Evolutionary conservation across 1,140 invertebrate genomes (phyloP).

Genomic region (Lethrus apterus): DNA sequence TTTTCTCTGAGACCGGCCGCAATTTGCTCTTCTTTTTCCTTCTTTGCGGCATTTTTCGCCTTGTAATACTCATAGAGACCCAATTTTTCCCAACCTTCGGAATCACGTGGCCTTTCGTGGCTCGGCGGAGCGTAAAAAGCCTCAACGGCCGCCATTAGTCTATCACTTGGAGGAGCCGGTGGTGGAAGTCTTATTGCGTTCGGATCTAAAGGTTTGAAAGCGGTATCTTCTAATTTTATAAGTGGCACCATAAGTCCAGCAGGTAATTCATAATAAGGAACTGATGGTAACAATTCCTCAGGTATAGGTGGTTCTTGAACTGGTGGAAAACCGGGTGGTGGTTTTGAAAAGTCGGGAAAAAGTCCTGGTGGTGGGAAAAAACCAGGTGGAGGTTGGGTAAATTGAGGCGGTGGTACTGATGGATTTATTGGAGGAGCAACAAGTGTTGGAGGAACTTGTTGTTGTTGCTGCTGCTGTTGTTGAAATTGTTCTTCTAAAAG

Average conservation of each 20-base stretch:
- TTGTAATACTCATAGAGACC: slow-evolving; percentile 97
- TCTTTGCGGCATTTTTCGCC: slow-evolving; percentile 84
- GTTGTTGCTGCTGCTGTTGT: slow-evolving; percentile 27
- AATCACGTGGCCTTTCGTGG: slow-evolving; percentile 89
- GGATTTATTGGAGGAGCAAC: slow-evolving; percentile 24
- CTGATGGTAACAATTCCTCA: slow-evolving; percentile 77
- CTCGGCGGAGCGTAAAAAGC: slow-evolving; percentile 90
- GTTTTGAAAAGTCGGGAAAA: slow-evolving; percentile 76
- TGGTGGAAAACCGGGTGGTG: slow-evolving; percentile 69
- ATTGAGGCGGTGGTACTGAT: slow-evolving; percentile 29
- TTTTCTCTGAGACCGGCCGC: slow-evolving; percentile 57
- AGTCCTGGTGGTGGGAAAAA: slow-evolving; percentile 45
- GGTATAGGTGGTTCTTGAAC: slow-evolving; percentile 44
- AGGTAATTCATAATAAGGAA: slow-evolving; percentile 94
- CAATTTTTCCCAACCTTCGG: slow-evolving; percentile 97
- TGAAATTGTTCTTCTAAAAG: slow-evolving; percentile 60
- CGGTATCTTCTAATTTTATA: slow-evolving; percentile 85
- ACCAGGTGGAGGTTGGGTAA: slow-evolving; percentile 52
- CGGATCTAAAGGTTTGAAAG: slow-evolving; percentile 85
- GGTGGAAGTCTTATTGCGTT: slow-evolving; percentile 84
- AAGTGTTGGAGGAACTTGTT: slow-evolving; percentile 29
- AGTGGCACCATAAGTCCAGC: slow-evolving; percentile 92
- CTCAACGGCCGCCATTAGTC: slow-evolving; percentile 85
- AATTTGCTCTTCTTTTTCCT: slow-evolving; percentile 82
- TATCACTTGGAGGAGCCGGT: slow-evolving; percentile 86